These are phyloP conservation scores for Poecilus cupreus DNA, from an alignment of 2,888 invertebrate genomes.

Conservation along the genomic window DNA sequence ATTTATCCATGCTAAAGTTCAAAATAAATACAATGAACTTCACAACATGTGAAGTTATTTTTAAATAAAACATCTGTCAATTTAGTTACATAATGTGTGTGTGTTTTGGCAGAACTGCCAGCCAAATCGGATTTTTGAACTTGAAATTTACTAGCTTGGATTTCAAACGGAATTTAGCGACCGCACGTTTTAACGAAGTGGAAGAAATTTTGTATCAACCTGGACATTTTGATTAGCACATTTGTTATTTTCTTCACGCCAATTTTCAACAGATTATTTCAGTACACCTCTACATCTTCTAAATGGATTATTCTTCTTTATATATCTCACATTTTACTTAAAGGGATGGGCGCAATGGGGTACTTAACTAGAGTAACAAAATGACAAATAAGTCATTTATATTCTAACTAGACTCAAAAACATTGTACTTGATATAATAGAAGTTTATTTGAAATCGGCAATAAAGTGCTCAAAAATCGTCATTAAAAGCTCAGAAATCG, in stretches of 20 bases:
- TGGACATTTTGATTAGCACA: too few species aligned
- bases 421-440: too few species aligned
- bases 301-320: too few species aligned
- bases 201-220: background rate
- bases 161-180: background rate
- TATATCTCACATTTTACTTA: too few species aligned
- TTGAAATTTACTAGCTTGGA: slow-evolving; percentile 14
- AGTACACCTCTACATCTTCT: too few species aligned
- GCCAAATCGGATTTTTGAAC: slow-evolving; percentile 34
- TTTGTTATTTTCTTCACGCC: background rate
- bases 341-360: too few species aligned
- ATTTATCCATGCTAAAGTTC: background rate
- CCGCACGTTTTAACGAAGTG: background rate
- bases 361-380: too few species aligned
- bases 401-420: too few species aligned
- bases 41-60: slow-evolving; percentile 32
- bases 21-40: slow-evolving; percentile 34
- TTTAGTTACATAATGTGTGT: slow-evolving; percentile 9
- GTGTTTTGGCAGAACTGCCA: background rate
- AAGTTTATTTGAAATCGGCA: too few species aligned
- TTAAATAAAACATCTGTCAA: slow-evolving; percentile 33
- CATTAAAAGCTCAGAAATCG: too few species aligned
- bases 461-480: too few species aligned
- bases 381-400: too few species aligned
- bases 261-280: background rate